Evolutionary conservation across 2,113 vertebrate species (phyloP).

Genomic region (Gallinago paraguaiae): DNA sequence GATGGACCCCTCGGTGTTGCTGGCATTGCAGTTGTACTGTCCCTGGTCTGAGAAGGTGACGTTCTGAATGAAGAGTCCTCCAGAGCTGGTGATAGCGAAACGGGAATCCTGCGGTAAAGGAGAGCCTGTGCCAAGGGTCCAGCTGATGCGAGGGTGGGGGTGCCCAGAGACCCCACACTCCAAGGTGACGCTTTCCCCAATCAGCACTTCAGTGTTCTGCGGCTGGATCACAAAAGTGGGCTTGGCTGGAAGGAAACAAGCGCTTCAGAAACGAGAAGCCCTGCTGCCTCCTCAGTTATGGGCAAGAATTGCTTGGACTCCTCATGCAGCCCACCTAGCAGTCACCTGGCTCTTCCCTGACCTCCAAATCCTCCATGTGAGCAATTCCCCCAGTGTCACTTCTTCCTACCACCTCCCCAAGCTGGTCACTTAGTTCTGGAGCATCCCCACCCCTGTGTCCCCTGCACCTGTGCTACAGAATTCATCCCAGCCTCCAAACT

Average conservation of each 20-base stretch:
- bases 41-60: conserved; percentile 84
- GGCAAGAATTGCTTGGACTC: not conserved
- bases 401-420: not conserved
- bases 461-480: not conserved
- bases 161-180: conserved; percentile 92
- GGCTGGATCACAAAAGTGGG: conserved; percentile 92
- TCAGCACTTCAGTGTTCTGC: conserved; percentile 89
- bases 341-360: not conserved
- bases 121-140: conserved; percentile 84
- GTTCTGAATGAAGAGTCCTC: conserved; percentile 87
- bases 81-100: conserved; percentile 85
- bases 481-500: not conserved
- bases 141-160: conserved; percentile 83
- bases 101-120: conserved; percentile 80
- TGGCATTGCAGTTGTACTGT: conserved; percentile 89
- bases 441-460: rapidly evolving
- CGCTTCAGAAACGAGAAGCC: not conserved
- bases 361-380: not conserved
- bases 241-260: conserved; percentile 74
- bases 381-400: not conserved
- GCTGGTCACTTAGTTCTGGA: not conserved
- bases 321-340: not conserved
- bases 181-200: conserved; percentile 89
- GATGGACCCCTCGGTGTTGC: conserved; percentile 87
- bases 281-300: not conserved